Percentiles rank a stretch among this genome's conserved stretches.
Conservation (phyloP, 2,797 vertebrate genomes). For the Acanthopagrus latus region DNA sequence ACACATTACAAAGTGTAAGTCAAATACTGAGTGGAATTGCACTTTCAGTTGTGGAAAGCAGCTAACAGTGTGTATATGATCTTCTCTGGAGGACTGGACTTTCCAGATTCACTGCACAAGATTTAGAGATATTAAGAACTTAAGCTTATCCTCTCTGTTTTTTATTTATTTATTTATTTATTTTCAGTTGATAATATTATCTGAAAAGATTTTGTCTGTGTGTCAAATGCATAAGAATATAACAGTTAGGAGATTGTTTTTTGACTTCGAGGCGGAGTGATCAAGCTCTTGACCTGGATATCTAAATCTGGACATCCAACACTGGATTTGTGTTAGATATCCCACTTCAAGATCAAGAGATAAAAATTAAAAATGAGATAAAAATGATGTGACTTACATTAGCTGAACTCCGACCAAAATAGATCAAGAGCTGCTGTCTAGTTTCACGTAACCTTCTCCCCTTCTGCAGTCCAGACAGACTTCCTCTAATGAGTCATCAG, state of each 20-base stretch:
- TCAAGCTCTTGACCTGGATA: too few relatives aligned
- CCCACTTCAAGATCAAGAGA: not conserved
- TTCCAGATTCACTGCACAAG: not conserved
- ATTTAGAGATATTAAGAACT: too few relatives aligned
- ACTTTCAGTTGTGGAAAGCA: not conserved
- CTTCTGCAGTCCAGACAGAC: not conserved
- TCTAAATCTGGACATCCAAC: too few relatives aligned
- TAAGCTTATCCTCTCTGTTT: not conserved
- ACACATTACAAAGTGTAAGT: not conserved
- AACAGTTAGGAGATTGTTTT: too few relatives aligned
- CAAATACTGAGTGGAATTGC: not conserved
- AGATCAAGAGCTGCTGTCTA: not conserved
- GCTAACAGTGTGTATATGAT: not conserved
- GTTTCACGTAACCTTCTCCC: not conserved
- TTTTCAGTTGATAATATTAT: not conserved
- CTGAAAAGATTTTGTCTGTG: not conserved
- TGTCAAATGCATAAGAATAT: not conserved
- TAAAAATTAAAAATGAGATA: too few relatives aligned
- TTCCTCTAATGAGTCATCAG: not conserved
- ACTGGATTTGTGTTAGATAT: too few relatives aligned
- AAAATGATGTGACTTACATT: not conserved
- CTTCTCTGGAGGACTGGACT: not conserved
- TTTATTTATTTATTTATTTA: too few relatives aligned
- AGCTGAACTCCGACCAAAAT: too few relatives aligned
- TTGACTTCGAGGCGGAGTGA: too few relatives aligned